Evolutionary conservation across 1,140 invertebrate species (phyloP).

Genomic region (Wiebesia pumilae): DNA sequence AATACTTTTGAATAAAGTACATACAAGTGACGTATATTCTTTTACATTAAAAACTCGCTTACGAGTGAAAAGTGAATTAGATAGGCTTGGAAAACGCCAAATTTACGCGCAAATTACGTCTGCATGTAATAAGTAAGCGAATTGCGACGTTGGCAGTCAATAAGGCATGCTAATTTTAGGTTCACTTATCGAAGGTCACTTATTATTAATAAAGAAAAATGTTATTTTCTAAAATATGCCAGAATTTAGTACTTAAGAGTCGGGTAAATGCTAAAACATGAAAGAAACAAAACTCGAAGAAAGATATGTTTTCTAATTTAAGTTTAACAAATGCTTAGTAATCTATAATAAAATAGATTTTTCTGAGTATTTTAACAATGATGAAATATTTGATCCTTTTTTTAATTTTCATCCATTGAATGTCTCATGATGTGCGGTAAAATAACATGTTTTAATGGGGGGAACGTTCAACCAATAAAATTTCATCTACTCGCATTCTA

Average conservation of each 20-base stretch:
- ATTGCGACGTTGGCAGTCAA: not conserved
- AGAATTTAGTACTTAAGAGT: not conserved
- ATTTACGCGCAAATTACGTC: slow-evolving; percentile 22
- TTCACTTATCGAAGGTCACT: slow-evolving; percentile 8
- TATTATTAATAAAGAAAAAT: slow-evolving; percentile 34
- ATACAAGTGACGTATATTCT: no score
- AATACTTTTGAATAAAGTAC: no score
- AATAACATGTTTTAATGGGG: not conserved
- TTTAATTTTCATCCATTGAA: no score
- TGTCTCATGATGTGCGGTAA: not conserved
- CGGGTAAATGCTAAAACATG: not conserved
- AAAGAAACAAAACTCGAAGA: not conserved
- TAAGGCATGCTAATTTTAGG: slow-evolving; percentile 16
- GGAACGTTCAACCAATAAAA: not conserved
- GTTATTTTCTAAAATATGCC: not conserved
- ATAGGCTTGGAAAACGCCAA: not conserved
- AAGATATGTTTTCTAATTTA: not conserved
- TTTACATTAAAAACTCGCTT: no score
- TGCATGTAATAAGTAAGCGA: not conserved
- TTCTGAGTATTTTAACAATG: not conserved
- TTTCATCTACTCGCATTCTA: not conserved
- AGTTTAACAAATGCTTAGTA: not conserved
- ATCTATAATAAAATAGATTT: not conserved
- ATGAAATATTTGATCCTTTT: not conserved
- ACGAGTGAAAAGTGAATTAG: no score